Base-by-base conservation (phyloP, 1,140 invertebrate species). In the Stegodyphus mimosarum region DNA sequence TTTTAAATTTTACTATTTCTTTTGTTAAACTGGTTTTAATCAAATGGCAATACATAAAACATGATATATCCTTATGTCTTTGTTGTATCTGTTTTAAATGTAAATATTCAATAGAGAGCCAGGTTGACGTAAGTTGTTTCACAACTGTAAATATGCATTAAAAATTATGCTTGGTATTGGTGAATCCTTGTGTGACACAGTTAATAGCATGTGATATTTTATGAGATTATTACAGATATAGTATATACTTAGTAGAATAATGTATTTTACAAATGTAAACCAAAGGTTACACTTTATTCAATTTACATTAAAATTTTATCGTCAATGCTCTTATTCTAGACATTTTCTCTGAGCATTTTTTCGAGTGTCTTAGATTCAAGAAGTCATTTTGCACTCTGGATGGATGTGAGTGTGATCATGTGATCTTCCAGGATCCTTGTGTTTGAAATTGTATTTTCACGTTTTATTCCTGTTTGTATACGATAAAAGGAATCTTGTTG, bases 391-490 rank as follows among this genome's bases (percentile, higher is more conserved):
- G 67, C 67, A 72, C 71, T 83, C 13, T 17, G 49, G 52, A 13
- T 83, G 63, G 74, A 67, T 83, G 80, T 74, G 33, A 33, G 33
- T 60, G 71, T 64, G 71, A 74, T 13, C 33, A 15, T 66, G 67
- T 60, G 9, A 83, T 33, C n/a, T 73, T 74, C n/a, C 80, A 15
- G 66, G 67, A 69, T 60, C 80, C 73, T 60, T 63, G 60, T 74
- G 69, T 18, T 74, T 83, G 74, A 73, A 77, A 72, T 74, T 83
- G 71, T 74, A 83, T 83, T 83, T 83, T 79, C 77, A 79, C 67
- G 67, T 79, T 79, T 83, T 81, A 81, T 83, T 83, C 53, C 60
- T 74, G 55, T 83, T 79, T 83, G 80, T 83, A 74, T 74, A 64
- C 72, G 10, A 74, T 71, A 18, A 83, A 83, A 71, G 74, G 7